A percentile compares a stretch with the other conserved stretches of the same genome.
phyloP scores from a whole-genome alignment of 1,140 invertebrate species.

The Drosophila saltans region DNA sequence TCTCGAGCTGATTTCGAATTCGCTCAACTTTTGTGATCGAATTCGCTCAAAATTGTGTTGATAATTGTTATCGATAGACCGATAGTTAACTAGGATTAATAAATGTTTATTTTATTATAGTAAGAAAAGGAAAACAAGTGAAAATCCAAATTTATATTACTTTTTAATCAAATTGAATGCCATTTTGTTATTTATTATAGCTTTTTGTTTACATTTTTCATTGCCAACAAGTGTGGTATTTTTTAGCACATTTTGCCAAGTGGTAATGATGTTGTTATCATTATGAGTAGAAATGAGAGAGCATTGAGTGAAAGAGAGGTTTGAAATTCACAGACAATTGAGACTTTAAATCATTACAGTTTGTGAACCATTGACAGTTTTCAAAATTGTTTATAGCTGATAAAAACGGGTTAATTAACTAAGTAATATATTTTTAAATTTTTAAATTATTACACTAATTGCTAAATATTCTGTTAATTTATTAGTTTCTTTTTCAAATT shows the following conservation, averaged over 20 bases:
- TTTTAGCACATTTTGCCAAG: neutral
- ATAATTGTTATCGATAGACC: slow-evolving; percentile 8
- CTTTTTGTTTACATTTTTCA: neutral
- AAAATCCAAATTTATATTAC: neutral
- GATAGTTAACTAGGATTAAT: neutral
- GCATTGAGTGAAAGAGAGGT: slow-evolving; percentile 5
- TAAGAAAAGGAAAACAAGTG: neutral
- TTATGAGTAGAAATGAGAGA: neutral
- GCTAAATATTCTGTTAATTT: no score
- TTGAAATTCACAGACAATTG: slow-evolving; percentile 18
- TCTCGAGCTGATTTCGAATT: no score
- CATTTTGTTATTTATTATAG: neutral
- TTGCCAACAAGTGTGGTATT: slow-evolving; percentile 3
- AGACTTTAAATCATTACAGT: slow-evolving; percentile 12
- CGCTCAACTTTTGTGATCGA: no score
- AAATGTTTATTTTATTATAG: neutral
- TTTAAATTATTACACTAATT: no score
- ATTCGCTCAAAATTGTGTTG: slow-evolving; percentile 10
- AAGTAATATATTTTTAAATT: no score
- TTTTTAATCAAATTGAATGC: no score
- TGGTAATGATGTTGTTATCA: slow-evolving; percentile 9
- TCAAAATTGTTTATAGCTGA: neutral
- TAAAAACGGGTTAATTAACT: no score
- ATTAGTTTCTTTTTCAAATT: no score
- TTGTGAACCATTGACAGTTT: slow-evolving; percentile 24